Evolutionary conservation across 2,888 invertebrate species (phyloP), one percentile per base, ranked within the genome.

Genomic region (Sabellastarte sp.): DNA sequence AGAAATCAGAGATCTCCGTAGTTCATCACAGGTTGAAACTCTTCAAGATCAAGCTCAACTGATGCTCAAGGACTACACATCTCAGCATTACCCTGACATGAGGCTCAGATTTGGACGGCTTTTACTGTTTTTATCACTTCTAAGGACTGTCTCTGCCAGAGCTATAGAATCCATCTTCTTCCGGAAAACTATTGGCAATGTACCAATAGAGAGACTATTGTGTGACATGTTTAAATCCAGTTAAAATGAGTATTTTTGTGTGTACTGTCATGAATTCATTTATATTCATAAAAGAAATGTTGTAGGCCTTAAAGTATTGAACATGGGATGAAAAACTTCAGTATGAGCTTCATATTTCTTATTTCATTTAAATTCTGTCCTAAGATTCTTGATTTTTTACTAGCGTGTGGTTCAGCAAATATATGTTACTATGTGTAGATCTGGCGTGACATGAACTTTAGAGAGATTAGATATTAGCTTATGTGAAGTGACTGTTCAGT

Each of bases 21-120:
- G 90, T 73, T 66, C 89, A 87, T 57, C 79, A 2, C 85, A 85
- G 66, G 84, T 86, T 73, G 87, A 89, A 56, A 84, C 83, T 15
- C 74, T 93, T 0, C 93, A 93, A 85, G 93, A 93, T 73, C 92
- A 93, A 80, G 90, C 91, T 0, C 89, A 92, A 65, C 86, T 90
- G 2, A 89, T 91, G 83, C 85, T 94, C 30, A 89, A 90, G 74
- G 91, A 91, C 73, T 89, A 91, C 79, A 77, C 73, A 50, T 64
- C 72, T 57, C 70, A 77, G 2, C 76, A 77, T 59, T 75, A 78
- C 52, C 77, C 78, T 1, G 69, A 66, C 26, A 66, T 66, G 50
- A 64, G 92, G 32, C 70, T 87, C 0, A 86, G 93, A 28, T 89
- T 92, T 72, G 92, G 91, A 0, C 89, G 90, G 72, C 84, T 93